phyloP scores from a whole-genome alignment of 2,888 invertebrate species.

The Sphaerophoria taeniata region DNA sequence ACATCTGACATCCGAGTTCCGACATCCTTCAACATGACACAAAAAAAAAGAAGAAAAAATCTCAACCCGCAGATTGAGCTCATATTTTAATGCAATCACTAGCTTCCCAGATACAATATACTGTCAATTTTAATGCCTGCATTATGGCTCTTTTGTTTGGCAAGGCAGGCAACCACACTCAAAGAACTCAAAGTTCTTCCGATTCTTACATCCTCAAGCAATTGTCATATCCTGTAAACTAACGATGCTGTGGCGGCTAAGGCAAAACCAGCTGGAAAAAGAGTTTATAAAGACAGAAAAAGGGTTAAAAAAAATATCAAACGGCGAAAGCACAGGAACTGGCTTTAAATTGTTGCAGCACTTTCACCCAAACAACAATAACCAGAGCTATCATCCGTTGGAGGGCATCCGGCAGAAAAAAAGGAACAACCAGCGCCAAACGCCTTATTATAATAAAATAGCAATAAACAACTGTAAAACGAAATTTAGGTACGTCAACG shows the following conservation, averaged over 20 bases:
- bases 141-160: slow-evolving; percentile 6
- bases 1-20: slow-evolving; percentile 11
- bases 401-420: slow-evolving; percentile 16
- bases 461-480: slow-evolving; percentile 53
- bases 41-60: slow-evolving; percentile 4
- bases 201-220: slow-evolving; percentile 64
- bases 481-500: slow-evolving; percentile 26
- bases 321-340: slow-evolving; percentile 4
- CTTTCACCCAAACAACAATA: background rate
- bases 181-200: slow-evolving; percentile 50
- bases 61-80: slow-evolving; percentile 6
- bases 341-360: slow-evolving; percentile 35
- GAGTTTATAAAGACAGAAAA: slow-evolving; percentile 13
- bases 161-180: background rate
- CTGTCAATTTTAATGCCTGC: slow-evolving; percentile 37
- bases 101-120: slow-evolving; percentile 55
- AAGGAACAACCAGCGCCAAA: slow-evolving; percentile 40
- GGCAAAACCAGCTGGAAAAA: slow-evolving; percentile 7
- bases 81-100: slow-evolving; percentile 43
- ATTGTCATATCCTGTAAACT: slow-evolving; percentile 65
- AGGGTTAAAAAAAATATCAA: background rate
- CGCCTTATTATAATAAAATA: slow-evolving; percentile 60
- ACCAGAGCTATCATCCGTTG: background rate
- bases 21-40: slow-evolving; percentile 10
- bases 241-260: slow-evolving; percentile 46